Evolutionary conservation across 2,113 vertebrate genomes (phyloP).

Genomic region (Lepidothrix coronata): DNA sequence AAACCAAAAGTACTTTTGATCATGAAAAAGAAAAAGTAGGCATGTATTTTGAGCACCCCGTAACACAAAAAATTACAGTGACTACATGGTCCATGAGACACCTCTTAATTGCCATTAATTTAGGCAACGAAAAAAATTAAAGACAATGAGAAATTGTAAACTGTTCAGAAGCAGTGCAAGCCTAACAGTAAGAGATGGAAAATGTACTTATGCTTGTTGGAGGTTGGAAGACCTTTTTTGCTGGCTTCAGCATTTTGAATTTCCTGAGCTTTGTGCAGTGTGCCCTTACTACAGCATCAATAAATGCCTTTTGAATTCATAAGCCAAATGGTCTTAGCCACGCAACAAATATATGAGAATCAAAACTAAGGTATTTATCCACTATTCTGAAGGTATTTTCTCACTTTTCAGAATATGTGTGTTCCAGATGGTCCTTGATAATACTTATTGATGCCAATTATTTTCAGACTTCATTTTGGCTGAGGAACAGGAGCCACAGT

Average conservation of each 20-base stretch:
- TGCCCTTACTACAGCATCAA: not conserved
- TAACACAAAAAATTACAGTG: not conserved
- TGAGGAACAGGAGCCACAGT: not conserved
- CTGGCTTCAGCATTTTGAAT: not conserved
- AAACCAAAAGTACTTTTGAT: not conserved
- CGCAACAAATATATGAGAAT: not conserved
- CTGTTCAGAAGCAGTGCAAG: not conserved
- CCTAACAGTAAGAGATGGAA: not conserved
- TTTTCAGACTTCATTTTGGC: slow-evolving; percentile 43
- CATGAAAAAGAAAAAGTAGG: not conserved
- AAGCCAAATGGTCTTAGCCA: not conserved
- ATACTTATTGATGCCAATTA: not conserved
- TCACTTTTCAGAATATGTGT: not conserved
- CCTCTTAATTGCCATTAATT: not conserved
- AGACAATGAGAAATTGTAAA: not conserved
- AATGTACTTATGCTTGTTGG: not conserved
- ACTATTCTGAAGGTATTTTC: not conserved
- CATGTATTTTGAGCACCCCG: not conserved
- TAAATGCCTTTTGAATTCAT: not conserved
- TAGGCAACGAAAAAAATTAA: not conserved
- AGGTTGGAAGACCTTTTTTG: not conserved
- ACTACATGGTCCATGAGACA: not conserved
- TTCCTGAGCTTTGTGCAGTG: not conserved
- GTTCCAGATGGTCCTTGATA: slow-evolving; percentile 25
- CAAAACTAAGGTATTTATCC: not conserved